Evolutionary conservation across 2,888 invertebrate species (phyloP).

Genomic region (Cataglyphis livida): DNA sequence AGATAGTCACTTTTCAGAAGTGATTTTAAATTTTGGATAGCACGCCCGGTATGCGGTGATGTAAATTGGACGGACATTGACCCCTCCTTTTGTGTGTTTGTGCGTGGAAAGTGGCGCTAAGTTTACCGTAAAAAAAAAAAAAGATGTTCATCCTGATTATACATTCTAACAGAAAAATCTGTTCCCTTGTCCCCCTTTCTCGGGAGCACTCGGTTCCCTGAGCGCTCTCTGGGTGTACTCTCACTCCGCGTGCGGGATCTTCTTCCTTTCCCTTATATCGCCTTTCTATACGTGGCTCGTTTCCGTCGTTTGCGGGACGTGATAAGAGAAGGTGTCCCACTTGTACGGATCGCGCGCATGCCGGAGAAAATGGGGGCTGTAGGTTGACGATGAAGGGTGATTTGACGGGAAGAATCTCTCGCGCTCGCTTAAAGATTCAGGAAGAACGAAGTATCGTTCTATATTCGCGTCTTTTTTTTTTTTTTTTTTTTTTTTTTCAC

Average conservation of each 20-base stretch:
- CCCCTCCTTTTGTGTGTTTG: neutral
- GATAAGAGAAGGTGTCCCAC: constrained; percentile 62
- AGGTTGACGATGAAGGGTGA: constrained; percentile 18
- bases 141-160: neutral
- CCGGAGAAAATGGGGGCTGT: constrained; percentile 33
- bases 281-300: constrained; percentile 40
- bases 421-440: neutral
- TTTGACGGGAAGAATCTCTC: neutral
- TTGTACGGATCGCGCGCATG: constrained; percentile 38
- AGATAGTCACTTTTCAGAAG: constrained; percentile 22
- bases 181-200: constrained; percentile 46
- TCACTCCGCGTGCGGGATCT: constrained; percentile 58
- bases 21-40: constrained; percentile 5
- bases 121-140: neutral
- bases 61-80: neutral
- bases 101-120: neutral
- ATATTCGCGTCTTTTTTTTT: neutral
- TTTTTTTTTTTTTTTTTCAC: constrained; percentile 17
- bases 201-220: neutral
- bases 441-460: neutral
- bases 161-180: neutral
- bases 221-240: constrained; percentile 56
- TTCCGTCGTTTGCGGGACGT: constrained; percentile 16
- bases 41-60: neutral
- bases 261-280: constrained; percentile 60